These are phyloP conservation scores for Nasonia vitripennis DNA, from an alignment of 1,140 invertebrate genomes.

Conservation along the genomic window DNA sequence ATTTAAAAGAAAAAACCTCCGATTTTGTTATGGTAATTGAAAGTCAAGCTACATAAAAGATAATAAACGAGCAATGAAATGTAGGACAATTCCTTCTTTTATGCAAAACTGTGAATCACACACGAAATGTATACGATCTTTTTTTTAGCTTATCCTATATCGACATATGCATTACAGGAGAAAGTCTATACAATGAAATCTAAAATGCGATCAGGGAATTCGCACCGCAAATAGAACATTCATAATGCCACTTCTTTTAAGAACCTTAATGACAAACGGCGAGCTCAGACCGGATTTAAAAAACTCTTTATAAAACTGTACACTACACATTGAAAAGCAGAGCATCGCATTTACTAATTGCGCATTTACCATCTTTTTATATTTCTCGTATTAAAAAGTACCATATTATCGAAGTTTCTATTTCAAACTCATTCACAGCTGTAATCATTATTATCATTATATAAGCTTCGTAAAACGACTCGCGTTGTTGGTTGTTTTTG, in stretches of 20 bases:
- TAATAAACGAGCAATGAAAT: conserved; percentile 17
- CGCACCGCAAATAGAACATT: conserved; percentile 47
- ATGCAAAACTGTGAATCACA: conserved; percentile 33
- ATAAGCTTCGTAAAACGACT: conserved; percentile 18
- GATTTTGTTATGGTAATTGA: conserved; percentile 10
- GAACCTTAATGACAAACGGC: conserved; percentile 46
- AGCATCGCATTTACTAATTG: conserved; percentile 37
- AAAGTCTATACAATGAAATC: conserved; percentile 49
- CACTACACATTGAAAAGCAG: conserved; percentile 53
- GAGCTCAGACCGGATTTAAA: conserved; percentile 49
- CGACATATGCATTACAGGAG: conserved; percentile 51
- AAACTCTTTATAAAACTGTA: conserved; percentile 53
- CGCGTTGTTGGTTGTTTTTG: background rate
- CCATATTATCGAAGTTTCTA: conserved; percentile 30
- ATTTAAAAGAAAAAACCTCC: background rate
- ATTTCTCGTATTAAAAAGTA: conserved; percentile 49
- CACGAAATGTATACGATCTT: conserved; percentile 29
- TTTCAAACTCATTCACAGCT: conserved; percentile 48
- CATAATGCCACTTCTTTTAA: conserved; percentile 53
- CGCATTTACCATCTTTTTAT: conserved; percentile 37
- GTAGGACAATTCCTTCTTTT: conserved; percentile 29
- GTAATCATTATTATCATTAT: conserved; percentile 41
- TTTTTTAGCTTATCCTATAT: conserved; percentile 44
- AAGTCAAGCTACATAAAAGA: conserved; percentile 15
- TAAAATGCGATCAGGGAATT: conserved; percentile 27